Base-by-base conservation (phyloP, 1,140 invertebrate species). In the Pinna nobilis region DNA sequence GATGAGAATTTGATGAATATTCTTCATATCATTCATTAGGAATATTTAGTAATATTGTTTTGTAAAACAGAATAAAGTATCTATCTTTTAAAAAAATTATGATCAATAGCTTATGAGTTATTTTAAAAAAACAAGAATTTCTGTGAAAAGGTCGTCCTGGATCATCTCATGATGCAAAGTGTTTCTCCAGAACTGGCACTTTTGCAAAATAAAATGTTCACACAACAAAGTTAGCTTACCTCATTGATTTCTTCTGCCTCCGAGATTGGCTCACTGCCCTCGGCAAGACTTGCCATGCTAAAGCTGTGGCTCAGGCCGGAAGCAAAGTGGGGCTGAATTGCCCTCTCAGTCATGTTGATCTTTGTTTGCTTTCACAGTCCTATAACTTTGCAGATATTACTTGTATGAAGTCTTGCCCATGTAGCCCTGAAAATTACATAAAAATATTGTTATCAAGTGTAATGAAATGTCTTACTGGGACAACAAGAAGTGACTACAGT, bases 171-270 rank as follows among this genome's bases (percentile, higher is more conserved):
- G n/a, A 50, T 23, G n/a, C n/a, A n/a, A n/a, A n/a, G n/a, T n/a
- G n/a, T n/a, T n/a, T n/a, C n/a, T n/a, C n/a, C n/a, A n/a, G 20
- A 15, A 47, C 2, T 3, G 44, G 20, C 39, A n/a, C 25, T 50
- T 28, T 32, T 15, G 13, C n/a, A 4, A 37, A 7, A 33, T 53
- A 20, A 66, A 44, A 35, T 32, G 11, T 35, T 15, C 2, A 32
- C 13, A 18, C 7, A 20, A 15, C n/a, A 51, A 51, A n/a, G 25
- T 28, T 9, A 51, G 3, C n/a, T 65, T 68, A 82, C 82, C 78
- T 85, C 84, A 51, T 82, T 79, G 37, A 84, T 81, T 71, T 85
- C 82, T 20, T 85, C 84, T 37, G 77, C 81, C 39, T 85, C 84
- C 64, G 81, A 82, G 50, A 85, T 81, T 37, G 79, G 72, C 68